These are phyloP conservation scores for Sebastes iracundus DNA, from an alignment of 2,797 vertebrate genomes.

Conservation along the genomic window DNA sequence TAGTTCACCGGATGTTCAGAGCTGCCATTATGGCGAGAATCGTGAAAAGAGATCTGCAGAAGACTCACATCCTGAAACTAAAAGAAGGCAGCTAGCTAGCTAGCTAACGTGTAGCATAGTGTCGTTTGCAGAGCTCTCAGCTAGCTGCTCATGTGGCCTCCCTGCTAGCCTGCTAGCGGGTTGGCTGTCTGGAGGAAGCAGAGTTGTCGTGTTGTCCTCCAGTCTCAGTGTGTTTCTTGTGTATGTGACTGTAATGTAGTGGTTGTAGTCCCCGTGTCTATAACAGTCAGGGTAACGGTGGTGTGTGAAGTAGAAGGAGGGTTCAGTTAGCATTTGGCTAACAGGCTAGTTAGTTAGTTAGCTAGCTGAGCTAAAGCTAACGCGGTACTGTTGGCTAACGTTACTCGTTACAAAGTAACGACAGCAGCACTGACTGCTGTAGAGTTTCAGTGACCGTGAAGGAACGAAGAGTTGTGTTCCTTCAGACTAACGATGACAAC, in stretches of 20 bases:
- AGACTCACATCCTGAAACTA: constrained; percentile 10
- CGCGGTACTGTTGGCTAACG: background rate
- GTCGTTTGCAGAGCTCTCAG: background rate
- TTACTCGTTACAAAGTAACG: background rate
- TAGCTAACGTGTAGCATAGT: constrained; percentile 26
- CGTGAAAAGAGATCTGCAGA: background rate
- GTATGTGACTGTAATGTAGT: too few relatives aligned
- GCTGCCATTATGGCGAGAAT: constrained; percentile 36
- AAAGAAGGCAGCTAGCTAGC: constrained; percentile 39
- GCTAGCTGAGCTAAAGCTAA: constrained; percentile 52
- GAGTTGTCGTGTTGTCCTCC: background rate
- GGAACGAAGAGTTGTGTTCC: background rate
- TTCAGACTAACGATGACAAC: constrained; percentile 78
- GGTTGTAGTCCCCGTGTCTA: too few relatives aligned
- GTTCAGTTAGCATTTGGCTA: constrained; percentile 22
- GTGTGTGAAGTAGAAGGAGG: background rate
- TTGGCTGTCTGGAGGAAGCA: background rate
- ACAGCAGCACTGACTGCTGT: background rate
- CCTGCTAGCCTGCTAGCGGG: constrained; percentile 7
- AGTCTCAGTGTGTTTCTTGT: background rate
- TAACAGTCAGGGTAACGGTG: too few relatives aligned
- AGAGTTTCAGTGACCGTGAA: background rate
- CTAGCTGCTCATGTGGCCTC: background rate
- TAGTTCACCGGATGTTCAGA: background rate
- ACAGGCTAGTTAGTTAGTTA: constrained; percentile 43